Evolutionary conservation across 2,888 invertebrate genomes (phyloP).

Genomic region (Ceramica pisi): DNA sequence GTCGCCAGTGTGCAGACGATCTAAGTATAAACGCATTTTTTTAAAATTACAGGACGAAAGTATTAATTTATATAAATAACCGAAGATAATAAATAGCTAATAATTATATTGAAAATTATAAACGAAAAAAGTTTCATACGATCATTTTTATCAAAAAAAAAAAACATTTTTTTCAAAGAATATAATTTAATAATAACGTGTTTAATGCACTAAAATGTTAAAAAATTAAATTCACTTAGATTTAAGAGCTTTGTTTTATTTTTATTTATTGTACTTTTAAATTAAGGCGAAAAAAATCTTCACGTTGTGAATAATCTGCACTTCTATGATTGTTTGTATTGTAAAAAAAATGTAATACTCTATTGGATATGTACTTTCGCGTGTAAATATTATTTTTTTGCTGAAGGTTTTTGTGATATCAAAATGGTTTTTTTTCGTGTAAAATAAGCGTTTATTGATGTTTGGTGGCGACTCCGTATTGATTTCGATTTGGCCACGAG

Average conservation of each 20-base stretch:
- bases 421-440: conserved; percentile 65
- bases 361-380: conserved; percentile 79
- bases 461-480: conserved; percentile 65
- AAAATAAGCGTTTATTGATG: conserved; percentile 64
- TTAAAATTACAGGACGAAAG: conserved; percentile 81
- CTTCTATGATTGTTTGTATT: conserved; percentile 79
- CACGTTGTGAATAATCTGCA: conserved; percentile 88
- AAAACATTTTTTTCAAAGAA: conserved; percentile 52
- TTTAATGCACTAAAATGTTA: conserved; percentile 80
- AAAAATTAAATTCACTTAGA: conserved; percentile 81
- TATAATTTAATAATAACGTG: conserved; percentile 67
- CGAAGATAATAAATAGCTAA: conserved; percentile 87
- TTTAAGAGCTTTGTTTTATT: conserved; percentile 68
- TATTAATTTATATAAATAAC: conserved; percentile 83
- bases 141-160: conserved; percentile 64
- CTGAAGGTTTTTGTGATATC: conserved; percentile 70
- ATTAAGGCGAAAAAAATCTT: conserved; percentile 69
- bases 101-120: conserved; percentile 73
- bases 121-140: conserved; percentile 62
- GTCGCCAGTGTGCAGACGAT: conserved; percentile 63
- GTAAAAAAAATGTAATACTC: conserved; percentile 80
- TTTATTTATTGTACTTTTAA: conserved; percentile 74
- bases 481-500: conserved; percentile 78
- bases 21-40: conserved; percentile 80
- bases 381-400: conserved; percentile 77